phyloP scores from a whole-genome alignment of 2,888 invertebrate genomes.

The Argyra leucocephala region DNA sequence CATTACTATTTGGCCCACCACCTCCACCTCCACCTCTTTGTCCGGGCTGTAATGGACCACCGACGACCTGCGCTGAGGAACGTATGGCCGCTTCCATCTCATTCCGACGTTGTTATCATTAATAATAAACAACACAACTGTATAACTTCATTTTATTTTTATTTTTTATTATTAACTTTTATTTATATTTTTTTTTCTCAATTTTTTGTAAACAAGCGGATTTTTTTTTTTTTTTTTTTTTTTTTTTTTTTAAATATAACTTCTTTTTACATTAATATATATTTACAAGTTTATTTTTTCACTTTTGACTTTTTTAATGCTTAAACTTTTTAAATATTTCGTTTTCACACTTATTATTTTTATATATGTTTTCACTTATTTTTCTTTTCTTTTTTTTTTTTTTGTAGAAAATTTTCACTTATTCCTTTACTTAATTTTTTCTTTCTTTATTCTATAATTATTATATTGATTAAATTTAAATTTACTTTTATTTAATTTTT shows the following conservation, averaged over 20 bases:
- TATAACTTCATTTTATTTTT: constrained; percentile 19
- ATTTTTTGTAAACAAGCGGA: neutral
- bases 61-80: constrained; percentile 46
- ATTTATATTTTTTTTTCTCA: constrained; percentile 7
- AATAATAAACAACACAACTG: constrained; percentile 22
- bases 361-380: no score
- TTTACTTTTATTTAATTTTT: neutral
- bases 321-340: no score
- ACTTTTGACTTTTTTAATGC: neutral
- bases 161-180: constrained; percentile 11
- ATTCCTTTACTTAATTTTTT: neutral
- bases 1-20: constrained; percentile 24
- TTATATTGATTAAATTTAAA: neutral
- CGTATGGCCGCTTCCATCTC: constrained; percentile 47
- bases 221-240: constrained; percentile 7
- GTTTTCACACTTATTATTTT: no score
- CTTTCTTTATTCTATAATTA: neutral
- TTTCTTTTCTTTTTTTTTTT: no score
- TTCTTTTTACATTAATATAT: neutral
- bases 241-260: neutral
- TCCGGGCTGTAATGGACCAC: constrained; percentile 40
- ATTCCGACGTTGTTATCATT: constrained; percentile 42
- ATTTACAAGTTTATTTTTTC: neutral
- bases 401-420: neutral
- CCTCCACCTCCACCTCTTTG: constrained; percentile 37